Evolutionary conservation across 2,797 vertebrate genomes (phyloP), one percentile per base, ranked within the genome.

Genomic region (Melopsittacus undulatus): DNA sequence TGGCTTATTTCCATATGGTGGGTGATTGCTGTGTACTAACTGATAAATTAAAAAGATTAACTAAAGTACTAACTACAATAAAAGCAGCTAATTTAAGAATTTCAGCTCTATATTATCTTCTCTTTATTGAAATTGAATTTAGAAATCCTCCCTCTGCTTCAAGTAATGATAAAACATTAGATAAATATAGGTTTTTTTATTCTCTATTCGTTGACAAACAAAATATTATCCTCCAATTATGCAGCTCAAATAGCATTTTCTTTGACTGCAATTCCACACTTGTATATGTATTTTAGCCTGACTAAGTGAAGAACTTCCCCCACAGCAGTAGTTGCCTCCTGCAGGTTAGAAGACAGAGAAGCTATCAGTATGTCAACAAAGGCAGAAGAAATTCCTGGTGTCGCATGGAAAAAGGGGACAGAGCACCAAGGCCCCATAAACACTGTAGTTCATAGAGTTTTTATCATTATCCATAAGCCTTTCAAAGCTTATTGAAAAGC

Each of bases 41-140:
- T 12, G 95, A 98, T 97, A 97, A 97, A 97, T 97, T 97, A 97
- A 96, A 92, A 97, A 97, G 93, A 97, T 97, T 97, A 97, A 97
- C 86, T 90, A 74, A 79, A 95, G 77, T 94, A 95, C 82, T 95
- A 98, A 95, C 90, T 96, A 96, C 64, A 86, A 96, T 87, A 97
- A 97, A 95, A 95, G 73, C 88, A 95, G 64, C 89, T 95, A 91
- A 95, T 97, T 97, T 97, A 95, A 92, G 83, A 96, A 96, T 95
- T 97, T 82, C 56, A 91, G 62, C 61, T 92, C 68, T 93, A 23
- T 95, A 92, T 94, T 96, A 93, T 82, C 87, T 93, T 86, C 49
- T 89, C 81, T 92, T 96, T 95, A 97, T 90, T 91, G 84, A 97
- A 96, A 96, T 73, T 83, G 96, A 97, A 97, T 94, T 95, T 77